Conservation (phyloP, 2,797 vertebrate species). For the Spinibarbus caldwelli region DNA sequence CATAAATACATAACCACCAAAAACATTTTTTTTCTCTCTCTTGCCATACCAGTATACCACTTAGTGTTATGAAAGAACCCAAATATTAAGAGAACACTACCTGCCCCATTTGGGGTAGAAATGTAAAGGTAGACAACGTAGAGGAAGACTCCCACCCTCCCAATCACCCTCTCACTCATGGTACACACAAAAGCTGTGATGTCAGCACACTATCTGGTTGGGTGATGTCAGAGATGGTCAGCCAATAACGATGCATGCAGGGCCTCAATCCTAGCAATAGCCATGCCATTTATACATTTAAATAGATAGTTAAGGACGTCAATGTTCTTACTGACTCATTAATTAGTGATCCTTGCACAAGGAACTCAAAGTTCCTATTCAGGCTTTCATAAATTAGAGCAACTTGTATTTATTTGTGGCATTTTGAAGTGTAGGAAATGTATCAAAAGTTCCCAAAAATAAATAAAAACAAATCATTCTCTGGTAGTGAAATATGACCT, state of each 20-base stretch:
- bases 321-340: too few relatives aligned
- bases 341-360: too few relatives aligned
- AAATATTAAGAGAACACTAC: not conserved
- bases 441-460: not conserved
- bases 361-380: not conserved
- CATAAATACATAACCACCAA: not conserved
- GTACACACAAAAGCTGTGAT: constrained; percentile 44
- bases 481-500: constrained; percentile 5
- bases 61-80: constrained; percentile 15
- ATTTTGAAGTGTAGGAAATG: not conserved
- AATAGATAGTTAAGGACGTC: too few relatives aligned
- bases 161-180: constrained; percentile 29
- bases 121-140: constrained; percentile 18
- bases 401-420: not conserved
- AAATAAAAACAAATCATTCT: not conserved
- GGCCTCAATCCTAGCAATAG: not conserved
- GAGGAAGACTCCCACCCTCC: constrained; percentile 24
- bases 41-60: constrained; percentile 47
- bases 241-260: constrained; percentile 50
- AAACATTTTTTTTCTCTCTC: not conserved
- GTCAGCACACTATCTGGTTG: too few relatives aligned
- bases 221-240: constrained; percentile 37
- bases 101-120: not conserved
- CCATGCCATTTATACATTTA: too few relatives aligned
- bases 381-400: not conserved